A percentile compares a stretch with the other conserved stretches of the same genome.
Conservation (phyloP, 2,888 invertebrate species). For the Tachina grossa region DNA sequence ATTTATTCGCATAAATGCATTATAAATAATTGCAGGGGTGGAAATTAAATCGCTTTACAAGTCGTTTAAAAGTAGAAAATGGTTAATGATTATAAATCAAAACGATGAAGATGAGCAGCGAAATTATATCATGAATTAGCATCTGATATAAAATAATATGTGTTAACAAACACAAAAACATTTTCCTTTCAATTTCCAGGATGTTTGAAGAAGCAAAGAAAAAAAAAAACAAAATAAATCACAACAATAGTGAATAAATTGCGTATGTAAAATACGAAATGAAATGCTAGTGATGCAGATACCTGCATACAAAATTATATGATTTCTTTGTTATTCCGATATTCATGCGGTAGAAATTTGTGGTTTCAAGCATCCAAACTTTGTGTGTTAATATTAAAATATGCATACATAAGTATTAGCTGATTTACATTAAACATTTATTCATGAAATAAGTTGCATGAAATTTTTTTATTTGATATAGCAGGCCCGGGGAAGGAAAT, state of each 20-base stretch:
- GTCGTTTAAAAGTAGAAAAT: constrained; percentile 32
- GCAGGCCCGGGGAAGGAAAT: too few relatives aligned
- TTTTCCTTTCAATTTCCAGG: constrained; percentile 45
- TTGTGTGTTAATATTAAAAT: too few relatives aligned
- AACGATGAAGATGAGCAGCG: constrained; percentile 11
- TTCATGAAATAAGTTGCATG: too few relatives aligned
- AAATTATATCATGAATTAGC: constrained; percentile 61
- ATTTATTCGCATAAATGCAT: background rate
- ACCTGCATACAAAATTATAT: background rate
- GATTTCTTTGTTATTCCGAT: background rate
- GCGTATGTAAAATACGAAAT: constrained; percentile 38
- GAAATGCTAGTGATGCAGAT: background rate
- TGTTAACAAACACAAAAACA: constrained; percentile 15
- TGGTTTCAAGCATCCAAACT: too few relatives aligned
- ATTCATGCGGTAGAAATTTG: too few relatives aligned
- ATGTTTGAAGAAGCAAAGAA: constrained; percentile 24
- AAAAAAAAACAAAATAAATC: background rate
- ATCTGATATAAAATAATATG: constrained; percentile 1
- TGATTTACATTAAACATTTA: too few relatives aligned
- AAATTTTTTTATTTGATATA: too few relatives aligned
- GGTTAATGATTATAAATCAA: constrained; percentile 49
- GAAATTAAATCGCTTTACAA: constrained; percentile 39
- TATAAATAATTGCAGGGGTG: constrained; percentile 60
- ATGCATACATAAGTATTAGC: too few relatives aligned
- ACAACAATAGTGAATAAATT: constrained; percentile 36